Conservation (phyloP, 2,888 invertebrate genomes). For the Gerosis bhagava region DNA sequence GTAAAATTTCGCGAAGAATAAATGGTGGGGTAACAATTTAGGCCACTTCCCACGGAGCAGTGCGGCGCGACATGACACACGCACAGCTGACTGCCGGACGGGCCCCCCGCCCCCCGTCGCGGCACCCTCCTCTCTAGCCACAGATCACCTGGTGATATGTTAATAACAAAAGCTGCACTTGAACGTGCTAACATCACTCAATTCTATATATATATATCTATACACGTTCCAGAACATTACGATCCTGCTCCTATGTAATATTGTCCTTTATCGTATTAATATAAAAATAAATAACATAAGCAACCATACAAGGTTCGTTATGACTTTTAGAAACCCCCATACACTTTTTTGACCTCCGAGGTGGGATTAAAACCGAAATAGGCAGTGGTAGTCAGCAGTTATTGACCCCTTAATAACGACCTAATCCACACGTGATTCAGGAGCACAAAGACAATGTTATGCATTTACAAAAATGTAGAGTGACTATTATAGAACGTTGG, state of each 20-base stretch:
- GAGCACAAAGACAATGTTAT: slow-evolving; percentile 51
- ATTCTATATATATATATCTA: slow-evolving; percentile 37
- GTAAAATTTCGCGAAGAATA: slow-evolving; percentile 45
- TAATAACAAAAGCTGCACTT: slow-evolving; percentile 42
- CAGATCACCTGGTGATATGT: slow-evolving; percentile 49
- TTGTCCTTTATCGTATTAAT: no score
- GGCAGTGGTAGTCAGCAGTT: slow-evolving; percentile 59
- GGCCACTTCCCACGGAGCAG: slow-evolving; percentile 69
- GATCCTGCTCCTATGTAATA: not conserved
- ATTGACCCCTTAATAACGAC: slow-evolving; percentile 77
- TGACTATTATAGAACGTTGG: not conserved
- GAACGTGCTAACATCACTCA: slow-evolving; percentile 44
- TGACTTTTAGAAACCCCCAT: slow-evolving; percentile 5
- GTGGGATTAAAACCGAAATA: slow-evolving; percentile 45
- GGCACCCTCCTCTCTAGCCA: slow-evolving; percentile 46
- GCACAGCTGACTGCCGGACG: slow-evolving; percentile 78
- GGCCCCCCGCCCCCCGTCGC: slow-evolving; percentile 45
- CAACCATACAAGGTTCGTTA: no score
- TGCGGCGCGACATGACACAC: slow-evolving; percentile 62
- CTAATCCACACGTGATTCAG: slow-evolving; percentile 74
- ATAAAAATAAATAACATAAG: no score
- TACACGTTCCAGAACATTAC: slow-evolving; percentile 12
- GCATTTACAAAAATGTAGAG: slow-evolving; percentile 3
- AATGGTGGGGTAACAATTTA: slow-evolving; percentile 62
- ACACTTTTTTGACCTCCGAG: slow-evolving; percentile 30